These are phyloP conservation scores for Apotomis betuletana DNA, from an alignment of 2,888 invertebrate species.

Conservation along the genomic window DNA sequence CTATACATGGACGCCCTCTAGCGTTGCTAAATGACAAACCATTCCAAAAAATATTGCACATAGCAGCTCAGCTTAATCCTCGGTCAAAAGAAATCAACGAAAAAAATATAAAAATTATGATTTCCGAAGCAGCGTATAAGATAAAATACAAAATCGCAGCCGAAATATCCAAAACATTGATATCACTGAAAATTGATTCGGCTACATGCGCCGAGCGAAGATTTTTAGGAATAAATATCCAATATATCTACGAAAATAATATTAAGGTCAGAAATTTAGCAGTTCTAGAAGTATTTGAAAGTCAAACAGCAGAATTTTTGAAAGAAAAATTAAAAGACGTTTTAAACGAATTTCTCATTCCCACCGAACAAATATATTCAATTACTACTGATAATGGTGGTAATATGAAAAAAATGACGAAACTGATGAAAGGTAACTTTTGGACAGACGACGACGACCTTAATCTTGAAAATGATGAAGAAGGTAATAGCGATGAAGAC, in stretches of 20 bases:
- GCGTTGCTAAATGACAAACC: constrained; percentile 13
- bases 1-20: constrained; percentile 10
- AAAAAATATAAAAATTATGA: not conserved
- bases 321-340: not conserved
- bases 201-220: not conserved
- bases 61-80: not conserved
- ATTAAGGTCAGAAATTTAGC: constrained; percentile 9
- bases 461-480: not conserved
- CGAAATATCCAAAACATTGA: not conserved
- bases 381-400: constrained; percentile 3
- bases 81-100: constrained; percentile 3
- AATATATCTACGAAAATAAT: constrained; percentile 3
- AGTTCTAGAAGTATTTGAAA: constrained; percentile 10
- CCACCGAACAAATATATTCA: constrained; percentile 3
- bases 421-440: constrained; percentile 3
- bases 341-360: constrained; percentile 1
- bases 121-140: constrained; percentile 3
- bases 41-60: constrained; percentile 8
- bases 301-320: constrained; percentile 4
- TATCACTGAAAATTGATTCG: constrained; percentile 8
- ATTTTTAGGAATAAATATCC: constrained; percentile 2
- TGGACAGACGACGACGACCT: constrained; percentile 1
- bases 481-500: not conserved
- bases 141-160: not conserved
- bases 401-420: constrained; percentile 7